Evolutionary conservation across 1,140 invertebrate species (phyloP).

Genomic region (Tetragnatha versicolor): DNA sequence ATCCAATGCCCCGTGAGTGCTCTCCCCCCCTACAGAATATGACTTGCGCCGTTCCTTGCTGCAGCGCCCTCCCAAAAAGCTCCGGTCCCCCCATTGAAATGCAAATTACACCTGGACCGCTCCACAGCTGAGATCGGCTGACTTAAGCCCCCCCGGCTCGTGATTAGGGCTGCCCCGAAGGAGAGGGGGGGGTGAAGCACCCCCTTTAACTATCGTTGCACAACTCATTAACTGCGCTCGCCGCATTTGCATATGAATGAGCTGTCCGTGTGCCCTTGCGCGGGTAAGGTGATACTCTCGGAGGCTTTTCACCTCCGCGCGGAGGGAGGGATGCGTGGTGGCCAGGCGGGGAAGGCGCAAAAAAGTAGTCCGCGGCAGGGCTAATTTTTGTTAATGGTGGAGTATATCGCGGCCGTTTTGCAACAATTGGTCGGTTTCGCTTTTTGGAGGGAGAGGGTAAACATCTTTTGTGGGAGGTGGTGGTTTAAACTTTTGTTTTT

Average conservation of each 20-base stretch:
- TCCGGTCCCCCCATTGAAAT: constrained; percentile 42
- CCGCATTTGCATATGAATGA: constrained; percentile 55
- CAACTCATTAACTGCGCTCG: constrained; percentile 55
- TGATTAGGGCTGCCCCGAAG: constrained; percentile 31
- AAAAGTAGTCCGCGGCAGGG: constrained; percentile 30
- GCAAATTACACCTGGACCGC: constrained; percentile 52
- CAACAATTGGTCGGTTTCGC: constrained; percentile 26
- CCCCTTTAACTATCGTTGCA: constrained; percentile 47
- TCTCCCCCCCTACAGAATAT: constrained; percentile 34
- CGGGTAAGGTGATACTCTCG: constrained; percentile 43
- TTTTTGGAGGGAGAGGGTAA: neutral
- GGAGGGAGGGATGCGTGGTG: constrained; percentile 17
- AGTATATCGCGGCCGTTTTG: constrained; percentile 15
- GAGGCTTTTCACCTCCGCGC: constrained; percentile 48
- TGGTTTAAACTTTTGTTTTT: neutral
- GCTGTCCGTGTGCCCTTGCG: constrained; percentile 22
- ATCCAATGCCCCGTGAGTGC: constrained; percentile 20
- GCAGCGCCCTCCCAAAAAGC: neutral
- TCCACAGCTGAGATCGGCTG: constrained; percentile 37
- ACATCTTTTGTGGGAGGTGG: neutral
- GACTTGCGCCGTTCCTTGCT: constrained; percentile 30
- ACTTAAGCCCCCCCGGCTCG: constrained; percentile 31
- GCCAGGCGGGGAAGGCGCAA: neutral
- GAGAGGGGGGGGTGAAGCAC: neutral
- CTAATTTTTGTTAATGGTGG: constrained; percentile 55